A percentile compares a stretch with the other conserved stretches of the same genome.
Conservation (phyloP, 64 coral and sea anemone species). For the Anthopleura sola region DNA sequence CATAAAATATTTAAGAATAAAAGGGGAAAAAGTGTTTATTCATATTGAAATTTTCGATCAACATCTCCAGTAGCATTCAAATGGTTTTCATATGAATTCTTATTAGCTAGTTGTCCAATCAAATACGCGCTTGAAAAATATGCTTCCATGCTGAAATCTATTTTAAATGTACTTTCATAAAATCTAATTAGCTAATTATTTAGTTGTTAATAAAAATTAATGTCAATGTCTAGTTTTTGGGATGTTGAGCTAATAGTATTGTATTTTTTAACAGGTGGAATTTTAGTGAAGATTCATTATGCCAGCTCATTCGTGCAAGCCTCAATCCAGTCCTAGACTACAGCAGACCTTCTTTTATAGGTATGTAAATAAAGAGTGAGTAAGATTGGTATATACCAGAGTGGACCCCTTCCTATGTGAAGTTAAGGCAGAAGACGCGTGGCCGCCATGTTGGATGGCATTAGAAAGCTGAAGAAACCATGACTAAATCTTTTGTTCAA, state of each 20-base stretch:
- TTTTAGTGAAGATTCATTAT: conserved; percentile 83
- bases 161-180: neutral
- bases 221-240: too few relatives aligned
- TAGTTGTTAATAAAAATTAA: neutral
- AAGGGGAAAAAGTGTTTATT: neutral
- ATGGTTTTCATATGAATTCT: neutral
- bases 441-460: neutral
- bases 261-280: conserved; percentile 67
- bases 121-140: neutral
- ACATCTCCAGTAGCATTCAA: neutral
- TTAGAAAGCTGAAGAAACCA: too few relatives aligned
- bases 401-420: too few relatives aligned
- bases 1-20: neutral
- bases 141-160: neutral
- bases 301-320: conserved; percentile 67
- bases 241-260: neutral
- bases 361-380: conserved; percentile 12
- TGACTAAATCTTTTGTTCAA: too few relatives aligned
- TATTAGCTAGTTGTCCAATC: neutral
- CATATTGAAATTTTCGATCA: neutral
- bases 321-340: conserved; percentile 92
- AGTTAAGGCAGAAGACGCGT: too few relatives aligned
- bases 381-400: neutral
- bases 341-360: conserved; percentile 91
- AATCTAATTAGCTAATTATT: neutral